phyloP scores from a whole-genome alignment of 2,797 vertebrate species.

The Alfaro cultratus region DNA sequence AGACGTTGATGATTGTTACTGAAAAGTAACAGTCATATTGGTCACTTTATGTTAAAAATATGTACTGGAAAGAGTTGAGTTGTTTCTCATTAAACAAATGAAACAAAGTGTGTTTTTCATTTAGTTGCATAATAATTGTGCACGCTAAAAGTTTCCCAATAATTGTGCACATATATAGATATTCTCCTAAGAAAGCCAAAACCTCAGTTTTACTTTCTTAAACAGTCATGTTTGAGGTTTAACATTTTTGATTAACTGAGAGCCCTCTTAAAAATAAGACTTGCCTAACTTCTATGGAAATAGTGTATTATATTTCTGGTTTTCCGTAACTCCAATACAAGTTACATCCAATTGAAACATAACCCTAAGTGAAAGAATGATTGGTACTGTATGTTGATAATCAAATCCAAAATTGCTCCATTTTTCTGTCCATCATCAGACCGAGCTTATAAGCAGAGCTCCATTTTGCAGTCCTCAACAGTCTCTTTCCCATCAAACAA shows the following conservation, averaged over 20 bases:
- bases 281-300: neutral
- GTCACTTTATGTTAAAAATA: no score
- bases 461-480: slow-evolving; percentile 2
- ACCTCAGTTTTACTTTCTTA: no score
- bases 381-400: neutral
- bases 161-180: neutral
- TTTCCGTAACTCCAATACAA: neutral
- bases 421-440: neutral
- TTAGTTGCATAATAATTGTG: no score
- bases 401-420: neutral
- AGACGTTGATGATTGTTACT: no score
- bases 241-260: neutral
- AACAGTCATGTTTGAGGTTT: neutral
- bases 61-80: no score
- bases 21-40: no score
- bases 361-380: neutral
- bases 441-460: neutral
- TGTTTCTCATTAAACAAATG: no score
- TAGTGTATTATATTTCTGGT: neutral
- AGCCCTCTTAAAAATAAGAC: neutral
- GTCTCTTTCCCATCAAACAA: neutral
- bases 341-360: neutral
- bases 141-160: no score
- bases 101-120: no score
- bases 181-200: no score